Conservation (phyloP, 2,797 vertebrate genomes). For the Sciurus vulgaris region DNA sequence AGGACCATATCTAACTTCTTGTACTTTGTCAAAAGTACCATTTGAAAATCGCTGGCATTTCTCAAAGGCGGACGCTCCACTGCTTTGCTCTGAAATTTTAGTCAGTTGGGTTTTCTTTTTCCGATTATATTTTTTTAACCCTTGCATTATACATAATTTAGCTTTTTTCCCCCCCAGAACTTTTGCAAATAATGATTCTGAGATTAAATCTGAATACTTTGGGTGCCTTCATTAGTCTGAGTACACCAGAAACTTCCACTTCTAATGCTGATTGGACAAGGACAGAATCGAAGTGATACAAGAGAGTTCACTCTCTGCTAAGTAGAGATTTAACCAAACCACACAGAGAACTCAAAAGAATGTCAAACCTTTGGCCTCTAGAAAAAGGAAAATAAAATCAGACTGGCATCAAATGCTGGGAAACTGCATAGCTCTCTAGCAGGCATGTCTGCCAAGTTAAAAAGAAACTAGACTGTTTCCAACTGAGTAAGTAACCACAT, state of each 20-base stretch:
- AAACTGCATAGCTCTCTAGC: not conserved
- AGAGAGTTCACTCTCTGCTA: not conserved
- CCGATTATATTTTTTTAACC: not conserved
- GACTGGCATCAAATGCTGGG: not conserved
- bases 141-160: not conserved
- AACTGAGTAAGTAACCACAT: not conserved
- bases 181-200: conserved; percentile 12
- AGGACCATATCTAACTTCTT: not conserved
- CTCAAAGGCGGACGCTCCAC: not conserved
- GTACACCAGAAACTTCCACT: not conserved
- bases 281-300: not conserved
- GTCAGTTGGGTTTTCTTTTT: not conserved
- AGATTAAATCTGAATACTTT: not conserved
- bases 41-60: conserved; percentile 39
- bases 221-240: not conserved
- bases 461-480: conserved; percentile 58
- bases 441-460: conserved; percentile 12
- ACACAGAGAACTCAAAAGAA: conserved; percentile 24
- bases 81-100: conserved; percentile 44
- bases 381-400: conserved; percentile 56
- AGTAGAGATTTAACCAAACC: conserved; percentile 46
- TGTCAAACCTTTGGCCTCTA: not conserved
- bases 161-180: not conserved
- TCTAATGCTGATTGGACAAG: not conserved
- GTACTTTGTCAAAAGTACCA: not conserved